Evolutionary conservation across 2,113 vertebrate genomes (phyloP).

Genomic region (Ciconia boyciana): DNA sequence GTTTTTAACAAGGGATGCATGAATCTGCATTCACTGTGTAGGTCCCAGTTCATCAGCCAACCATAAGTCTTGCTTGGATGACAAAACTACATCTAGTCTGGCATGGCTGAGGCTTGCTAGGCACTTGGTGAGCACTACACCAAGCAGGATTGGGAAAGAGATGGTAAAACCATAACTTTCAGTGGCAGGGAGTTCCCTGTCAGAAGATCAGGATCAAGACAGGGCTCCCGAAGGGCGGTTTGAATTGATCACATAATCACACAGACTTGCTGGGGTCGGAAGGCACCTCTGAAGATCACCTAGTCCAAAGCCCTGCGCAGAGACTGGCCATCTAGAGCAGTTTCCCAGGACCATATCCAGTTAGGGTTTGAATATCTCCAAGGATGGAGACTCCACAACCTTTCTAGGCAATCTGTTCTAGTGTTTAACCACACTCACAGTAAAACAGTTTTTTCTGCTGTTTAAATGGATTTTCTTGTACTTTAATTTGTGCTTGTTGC

Average conservation of each 20-base stretch:
- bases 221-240: fast-evolving
- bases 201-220: not conserved
- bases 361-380: not conserved
- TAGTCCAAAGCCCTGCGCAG: not conserved
- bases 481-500: not conserved
- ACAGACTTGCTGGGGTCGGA: not conserved
- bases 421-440: not conserved
- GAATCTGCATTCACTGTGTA: not conserved
- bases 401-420: not conserved
- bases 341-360: not conserved
- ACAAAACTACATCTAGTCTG: no score
- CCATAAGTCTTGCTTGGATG: not conserved
- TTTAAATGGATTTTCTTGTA: not conserved
- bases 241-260: not conserved
- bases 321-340: not conserved
- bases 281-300: not conserved
- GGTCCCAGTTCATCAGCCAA: not conserved
- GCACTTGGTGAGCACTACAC: no score
- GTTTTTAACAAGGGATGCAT: not conserved
- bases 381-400: not conserved
- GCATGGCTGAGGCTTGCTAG: not conserved
- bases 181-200: not conserved
- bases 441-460: not conserved
- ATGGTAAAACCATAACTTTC: not conserved
- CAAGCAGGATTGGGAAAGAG: not conserved